These are phyloP conservation scores for Nephotettix cincticeps DNA, from an alignment of 1,140 invertebrate species.

Conservation along the genomic window DNA sequence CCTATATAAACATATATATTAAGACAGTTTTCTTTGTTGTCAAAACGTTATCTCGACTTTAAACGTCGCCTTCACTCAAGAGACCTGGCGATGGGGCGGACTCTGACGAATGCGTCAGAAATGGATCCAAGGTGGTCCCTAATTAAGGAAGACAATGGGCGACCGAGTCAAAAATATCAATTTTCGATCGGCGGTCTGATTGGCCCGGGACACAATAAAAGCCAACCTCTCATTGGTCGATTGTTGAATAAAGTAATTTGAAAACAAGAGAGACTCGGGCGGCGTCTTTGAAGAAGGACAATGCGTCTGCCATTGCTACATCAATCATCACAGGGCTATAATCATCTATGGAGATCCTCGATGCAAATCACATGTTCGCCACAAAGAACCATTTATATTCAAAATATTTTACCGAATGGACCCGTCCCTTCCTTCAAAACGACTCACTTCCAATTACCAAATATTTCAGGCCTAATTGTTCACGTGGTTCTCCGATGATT, in stretches of 20 bases:
- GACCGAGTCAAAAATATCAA: conserved; percentile 20
- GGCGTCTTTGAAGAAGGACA: conserved; percentile 8
- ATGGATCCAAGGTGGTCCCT: conserved; percentile 18
- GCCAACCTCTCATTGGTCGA: conserved; percentile 15
- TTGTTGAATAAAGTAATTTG: conserved; percentile 24
- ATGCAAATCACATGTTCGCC: conserved; percentile 13
- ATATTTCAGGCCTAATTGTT: neutral
- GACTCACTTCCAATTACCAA: neutral
- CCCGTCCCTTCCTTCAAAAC: neutral
- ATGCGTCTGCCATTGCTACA: conserved; percentile 20
- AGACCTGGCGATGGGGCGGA: no score
- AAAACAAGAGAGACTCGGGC: conserved; percentile 26
- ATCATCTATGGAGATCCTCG: conserved; percentile 22
- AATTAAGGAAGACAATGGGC: conserved; percentile 20
- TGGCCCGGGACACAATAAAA: conserved; percentile 25
- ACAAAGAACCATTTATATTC: conserved; percentile 21
- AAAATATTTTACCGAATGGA: conserved; percentile 3
- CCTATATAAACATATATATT: no score
- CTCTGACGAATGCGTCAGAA: neutral
- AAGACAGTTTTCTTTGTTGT: no score
- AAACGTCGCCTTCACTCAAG: no score
- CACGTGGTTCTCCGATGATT: neutral
- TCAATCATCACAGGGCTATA: conserved; percentile 12
- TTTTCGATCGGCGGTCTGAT: conserved; percentile 17
- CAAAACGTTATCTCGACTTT: no score